Conservation (phyloP, 2,113 vertebrate species). For the Nicator chloris region DNA sequence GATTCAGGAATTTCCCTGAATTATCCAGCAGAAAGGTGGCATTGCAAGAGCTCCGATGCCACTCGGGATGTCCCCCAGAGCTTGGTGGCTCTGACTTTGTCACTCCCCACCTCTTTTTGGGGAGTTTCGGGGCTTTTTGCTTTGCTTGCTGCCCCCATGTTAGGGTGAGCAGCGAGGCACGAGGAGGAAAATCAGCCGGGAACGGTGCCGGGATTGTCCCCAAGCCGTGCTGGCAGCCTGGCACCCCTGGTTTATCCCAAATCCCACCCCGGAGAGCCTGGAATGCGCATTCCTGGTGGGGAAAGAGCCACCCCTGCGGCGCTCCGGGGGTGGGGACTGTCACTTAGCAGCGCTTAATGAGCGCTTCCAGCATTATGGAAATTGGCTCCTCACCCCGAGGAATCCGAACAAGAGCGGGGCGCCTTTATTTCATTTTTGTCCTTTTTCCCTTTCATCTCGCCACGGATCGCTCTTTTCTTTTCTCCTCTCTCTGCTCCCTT, state of each 20-base stretch:
- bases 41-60: fast-evolving
- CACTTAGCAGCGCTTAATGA: conserved; percentile 8
- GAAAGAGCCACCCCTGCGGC: not conserved
- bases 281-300: fast-evolving
- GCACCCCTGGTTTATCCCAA: not conserved
- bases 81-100: not conserved
- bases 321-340: not conserved
- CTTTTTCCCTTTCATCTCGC: not conserved
- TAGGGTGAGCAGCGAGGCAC: not conserved
- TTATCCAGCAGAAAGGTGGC: not conserved
- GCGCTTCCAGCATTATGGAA: not conserved
- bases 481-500: not conserved
- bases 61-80: not conserved
- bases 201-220: fast-evolving
- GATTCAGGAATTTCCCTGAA: not conserved
- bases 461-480: not conserved
- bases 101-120: fast-evolving
- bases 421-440: not conserved
- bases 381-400: not conserved
- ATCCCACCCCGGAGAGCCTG: fast-evolving
- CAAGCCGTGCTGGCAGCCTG: fast-evolving
- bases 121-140: not conserved
- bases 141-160: fast-evolving
- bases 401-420: not conserved
- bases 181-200: not conserved